These are phyloP conservation scores for Micromesistius poutassou DNA, from an alignment of 2,797 vertebrate genomes.

Conservation along the genomic window DNA sequence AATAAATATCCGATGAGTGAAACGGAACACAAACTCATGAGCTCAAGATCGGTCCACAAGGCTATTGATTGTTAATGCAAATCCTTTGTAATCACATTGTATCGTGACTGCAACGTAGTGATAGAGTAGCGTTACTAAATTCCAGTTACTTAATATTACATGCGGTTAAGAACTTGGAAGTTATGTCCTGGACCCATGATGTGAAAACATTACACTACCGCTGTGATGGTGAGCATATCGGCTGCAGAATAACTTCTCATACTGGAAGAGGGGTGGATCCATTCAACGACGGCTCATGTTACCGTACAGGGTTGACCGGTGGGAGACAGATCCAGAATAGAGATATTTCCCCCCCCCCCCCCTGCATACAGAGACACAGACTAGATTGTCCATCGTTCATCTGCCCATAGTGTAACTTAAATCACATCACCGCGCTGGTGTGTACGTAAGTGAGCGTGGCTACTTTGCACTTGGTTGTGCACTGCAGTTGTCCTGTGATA, in stretches of 20 bases:
- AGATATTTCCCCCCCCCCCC: not conserved
- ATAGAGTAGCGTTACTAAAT: not conserved
- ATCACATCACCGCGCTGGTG: not conserved
- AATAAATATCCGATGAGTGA: not conserved
- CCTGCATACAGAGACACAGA: not conserved
- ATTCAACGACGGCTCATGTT: not conserved
- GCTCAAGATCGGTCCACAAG: not conserved
- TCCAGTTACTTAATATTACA: not conserved
- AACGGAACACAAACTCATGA: not conserved
- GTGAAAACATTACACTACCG: not conserved
- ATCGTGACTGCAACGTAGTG: not conserved
- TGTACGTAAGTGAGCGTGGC: not conserved
- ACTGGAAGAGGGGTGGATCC: not conserved
- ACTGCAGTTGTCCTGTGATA: not conserved
- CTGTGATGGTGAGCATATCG: not conserved
- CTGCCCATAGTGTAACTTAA: not conserved
- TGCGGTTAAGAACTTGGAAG: no score
- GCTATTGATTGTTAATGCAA: not conserved
- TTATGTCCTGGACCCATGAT: not conserved
- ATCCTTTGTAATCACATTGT: not conserved
- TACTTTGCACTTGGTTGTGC: not conserved
- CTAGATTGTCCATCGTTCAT: not conserved
- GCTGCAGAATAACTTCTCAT: not conserved
- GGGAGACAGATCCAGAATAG: not conserved
- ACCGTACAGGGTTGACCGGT: not conserved